Percentiles rank a stretch among this genome's conserved stretches.
Conservation (phyloP, 2,888 invertebrate genomes). For the Drosophila siamana region DNA sequence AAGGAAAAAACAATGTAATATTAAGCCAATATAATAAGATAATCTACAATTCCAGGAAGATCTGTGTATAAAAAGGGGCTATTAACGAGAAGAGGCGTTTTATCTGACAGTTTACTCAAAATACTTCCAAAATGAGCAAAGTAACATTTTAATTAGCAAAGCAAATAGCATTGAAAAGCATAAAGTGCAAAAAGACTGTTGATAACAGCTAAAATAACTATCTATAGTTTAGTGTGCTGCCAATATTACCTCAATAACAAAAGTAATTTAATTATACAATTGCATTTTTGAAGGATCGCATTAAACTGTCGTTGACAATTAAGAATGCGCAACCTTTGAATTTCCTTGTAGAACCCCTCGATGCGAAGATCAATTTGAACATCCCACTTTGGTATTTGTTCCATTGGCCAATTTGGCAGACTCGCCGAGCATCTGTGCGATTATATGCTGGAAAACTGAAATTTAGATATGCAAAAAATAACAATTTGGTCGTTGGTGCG, state of each 20-base stretch:
- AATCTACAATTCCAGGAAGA: background rate
- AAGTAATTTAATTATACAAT: no score
- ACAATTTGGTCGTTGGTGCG: slow-evolving; percentile 51
- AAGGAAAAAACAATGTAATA: background rate
- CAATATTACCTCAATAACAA: no score
- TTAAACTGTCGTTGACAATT: no score
- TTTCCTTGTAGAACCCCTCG: background rate
- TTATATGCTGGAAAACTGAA: slow-evolving; percentile 49
- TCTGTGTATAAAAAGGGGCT: background rate
- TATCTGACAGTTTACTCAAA: background rate
- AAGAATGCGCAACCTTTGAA: background rate
- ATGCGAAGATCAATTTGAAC: background rate
- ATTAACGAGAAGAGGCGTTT: no score
- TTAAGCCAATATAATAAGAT: background rate
- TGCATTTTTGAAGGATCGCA: no score
- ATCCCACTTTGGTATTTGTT: background rate
- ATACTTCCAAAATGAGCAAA: no score
- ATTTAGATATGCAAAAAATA: slow-evolving; percentile 75
- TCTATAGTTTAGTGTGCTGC: no score
- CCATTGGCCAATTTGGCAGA: slow-evolving; percentile 13
- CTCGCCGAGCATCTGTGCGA: slow-evolving; percentile 16
- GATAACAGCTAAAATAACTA: no score
- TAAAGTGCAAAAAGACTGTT: no score
- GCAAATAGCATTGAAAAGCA: no score
- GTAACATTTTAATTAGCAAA: no score